Evolutionary conservation across 2,888 invertebrate genomes (phyloP).

Genomic region (Microctonus aethiopoides): DNA sequence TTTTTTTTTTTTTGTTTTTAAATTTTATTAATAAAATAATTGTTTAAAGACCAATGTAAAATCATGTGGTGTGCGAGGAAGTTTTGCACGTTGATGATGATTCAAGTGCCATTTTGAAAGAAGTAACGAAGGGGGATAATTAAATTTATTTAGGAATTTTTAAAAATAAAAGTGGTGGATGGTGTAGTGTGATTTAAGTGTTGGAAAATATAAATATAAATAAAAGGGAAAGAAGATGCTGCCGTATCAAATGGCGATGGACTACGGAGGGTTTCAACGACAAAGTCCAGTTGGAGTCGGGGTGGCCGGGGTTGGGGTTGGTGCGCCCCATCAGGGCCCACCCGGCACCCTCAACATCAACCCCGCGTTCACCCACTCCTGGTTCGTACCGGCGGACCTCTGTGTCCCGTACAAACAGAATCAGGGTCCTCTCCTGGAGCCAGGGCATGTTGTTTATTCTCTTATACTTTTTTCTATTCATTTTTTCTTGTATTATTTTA

Average conservation of each 20-base stretch:
- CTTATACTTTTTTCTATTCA: constrained; percentile 66
- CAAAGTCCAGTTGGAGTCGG: constrained; percentile 68
- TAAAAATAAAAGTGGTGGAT: constrained; percentile 29
- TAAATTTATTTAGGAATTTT: constrained; percentile 1
- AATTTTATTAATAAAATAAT: not conserved
- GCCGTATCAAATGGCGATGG: constrained; percentile 91
- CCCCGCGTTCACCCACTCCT: constrained; percentile 92
- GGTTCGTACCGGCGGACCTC: constrained; percentile 95
- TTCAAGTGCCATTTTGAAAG: not conserved
- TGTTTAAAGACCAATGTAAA: not conserved
- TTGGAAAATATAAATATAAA: not conserved
- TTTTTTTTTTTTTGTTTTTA: not conserved
- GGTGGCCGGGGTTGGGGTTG: constrained; percentile 58
- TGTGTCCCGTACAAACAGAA: constrained; percentile 88
- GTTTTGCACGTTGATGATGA: not conserved
- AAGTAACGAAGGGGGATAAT: not conserved
- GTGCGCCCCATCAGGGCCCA: constrained; percentile 83
- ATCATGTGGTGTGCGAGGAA: not conserved
- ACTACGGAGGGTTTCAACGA: constrained; percentile 70
- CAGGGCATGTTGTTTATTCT: constrained; percentile 82
- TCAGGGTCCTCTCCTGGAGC: constrained; percentile 87
- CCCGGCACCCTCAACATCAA: constrained; percentile 77
- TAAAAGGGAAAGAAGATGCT: constrained; percentile 71
- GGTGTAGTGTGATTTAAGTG: not conserved
- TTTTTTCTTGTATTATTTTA: constrained; percentile 43